Percentiles rank a stretch among this genome's conserved stretches.
These are phyloP conservation scores for Emmelina monodactyla DNA, from an alignment of 2,888 invertebrate species.

Conservation along the genomic window DNA sequence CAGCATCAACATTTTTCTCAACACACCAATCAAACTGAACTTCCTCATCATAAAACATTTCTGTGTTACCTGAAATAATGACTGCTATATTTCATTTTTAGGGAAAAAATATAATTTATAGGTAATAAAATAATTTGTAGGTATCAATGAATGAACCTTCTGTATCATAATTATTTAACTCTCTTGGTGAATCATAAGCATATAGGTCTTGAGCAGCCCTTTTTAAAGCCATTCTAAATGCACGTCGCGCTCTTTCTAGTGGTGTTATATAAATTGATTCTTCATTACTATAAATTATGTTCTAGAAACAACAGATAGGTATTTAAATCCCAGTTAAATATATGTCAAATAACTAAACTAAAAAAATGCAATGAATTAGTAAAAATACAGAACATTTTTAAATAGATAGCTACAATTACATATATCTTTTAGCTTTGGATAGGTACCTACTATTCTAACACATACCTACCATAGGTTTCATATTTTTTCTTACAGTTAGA, in stretches of 20 bases:
- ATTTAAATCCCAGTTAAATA: background rate
- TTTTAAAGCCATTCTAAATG: slow-evolving; percentile 42
- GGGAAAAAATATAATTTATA: slow-evolving; percentile 2
- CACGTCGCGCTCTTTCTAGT: slow-evolving; percentile 53
- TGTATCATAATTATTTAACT: slow-evolving; percentile 28
- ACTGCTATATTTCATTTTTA: no score
- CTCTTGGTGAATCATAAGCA: slow-evolving; percentile 32
- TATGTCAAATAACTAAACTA: no score
- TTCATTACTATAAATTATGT: background rate
- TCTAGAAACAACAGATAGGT: background rate
- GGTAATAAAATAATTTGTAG: no score
- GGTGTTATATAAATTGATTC: slow-evolving; percentile 32
- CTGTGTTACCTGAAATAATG: slow-evolving; percentile 31
- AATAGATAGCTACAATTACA: background rate
- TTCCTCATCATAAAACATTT: slow-evolving; percentile 41
- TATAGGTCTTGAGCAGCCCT: slow-evolving; percentile 47
- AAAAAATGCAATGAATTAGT: no score
- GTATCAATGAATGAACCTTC: no score
- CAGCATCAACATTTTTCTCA: slow-evolving; percentile 22
- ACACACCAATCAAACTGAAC: slow-evolving; percentile 41
- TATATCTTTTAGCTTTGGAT: background rate
- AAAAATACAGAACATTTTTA: background rate
- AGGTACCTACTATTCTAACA: background rate
- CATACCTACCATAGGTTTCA: slow-evolving; percentile 41
- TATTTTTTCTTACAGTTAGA: slow-evolving; percentile 40